phyloP scores from a whole-genome alignment of 2,113 vertebrate species.

The Ptyas mucosa region DNA sequence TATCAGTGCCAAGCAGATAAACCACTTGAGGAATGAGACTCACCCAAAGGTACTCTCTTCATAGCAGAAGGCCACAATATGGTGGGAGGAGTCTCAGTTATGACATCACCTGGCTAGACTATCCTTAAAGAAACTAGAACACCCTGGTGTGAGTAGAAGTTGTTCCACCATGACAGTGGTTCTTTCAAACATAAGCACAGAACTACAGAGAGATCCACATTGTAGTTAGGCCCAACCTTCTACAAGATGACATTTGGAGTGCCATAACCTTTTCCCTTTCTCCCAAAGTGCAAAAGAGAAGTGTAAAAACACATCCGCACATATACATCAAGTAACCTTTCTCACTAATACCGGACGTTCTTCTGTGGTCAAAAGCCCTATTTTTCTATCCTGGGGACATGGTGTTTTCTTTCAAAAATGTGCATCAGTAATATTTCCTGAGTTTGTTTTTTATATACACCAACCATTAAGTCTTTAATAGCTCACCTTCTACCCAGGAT shows the following conservation, averaged over 20 bases:
- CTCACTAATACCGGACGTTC: background rate
- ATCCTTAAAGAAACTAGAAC: background rate
- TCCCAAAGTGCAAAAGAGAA: background rate
- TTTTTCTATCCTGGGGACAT: background rate
- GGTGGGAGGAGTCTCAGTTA: background rate
- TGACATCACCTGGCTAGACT: background rate
- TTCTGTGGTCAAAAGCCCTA: background rate
- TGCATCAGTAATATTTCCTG: accelerated
- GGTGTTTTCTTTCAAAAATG: background rate
- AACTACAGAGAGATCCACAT: background rate
- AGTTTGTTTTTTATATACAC: background rate
- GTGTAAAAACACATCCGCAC: background rate
- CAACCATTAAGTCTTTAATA: accelerated
- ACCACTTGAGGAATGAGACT: background rate
- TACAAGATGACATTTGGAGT: background rate
- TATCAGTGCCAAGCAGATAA: background rate
- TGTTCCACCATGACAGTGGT: background rate
- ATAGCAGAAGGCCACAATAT: background rate
- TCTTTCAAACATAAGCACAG: background rate
- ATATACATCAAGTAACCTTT: background rate
- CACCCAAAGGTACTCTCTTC: background rate
- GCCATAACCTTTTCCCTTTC: background rate
- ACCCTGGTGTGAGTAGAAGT: background rate
- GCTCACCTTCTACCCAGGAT: background rate
- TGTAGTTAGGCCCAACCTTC: background rate